These are phyloP conservation scores for Propithecus deckenii DNA, from an alignment of 2,797 vertebrate species.

Conservation along the genomic window DNA sequence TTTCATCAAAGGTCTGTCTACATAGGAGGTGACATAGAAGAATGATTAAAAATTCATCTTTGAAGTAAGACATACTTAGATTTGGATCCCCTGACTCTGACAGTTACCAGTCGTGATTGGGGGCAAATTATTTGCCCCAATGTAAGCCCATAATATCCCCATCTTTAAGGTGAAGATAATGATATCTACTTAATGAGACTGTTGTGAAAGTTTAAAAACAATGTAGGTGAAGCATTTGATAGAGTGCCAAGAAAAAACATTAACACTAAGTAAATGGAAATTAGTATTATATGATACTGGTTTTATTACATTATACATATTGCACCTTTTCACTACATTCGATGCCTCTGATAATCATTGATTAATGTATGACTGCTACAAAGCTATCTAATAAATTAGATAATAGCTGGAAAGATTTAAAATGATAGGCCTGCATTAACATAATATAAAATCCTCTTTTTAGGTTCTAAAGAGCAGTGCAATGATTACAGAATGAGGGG, in stretches of 20 bases:
- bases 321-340: neutral
- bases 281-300: neutral
- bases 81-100: neutral
- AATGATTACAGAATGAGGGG: neutral
- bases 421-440: neutral
- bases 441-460: neutral
- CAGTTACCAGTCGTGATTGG: neutral
- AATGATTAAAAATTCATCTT: neutral
- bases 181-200: neutral
- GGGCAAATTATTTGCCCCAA: neutral
- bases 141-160: neutral
- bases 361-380: neutral
- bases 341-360: constrained; percentile 5
- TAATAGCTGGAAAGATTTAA: neutral
- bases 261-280: neutral
- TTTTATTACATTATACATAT: neutral
- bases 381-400: neutral
- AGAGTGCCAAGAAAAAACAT: neutral
- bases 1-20: neutral
- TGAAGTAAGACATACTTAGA: neutral
- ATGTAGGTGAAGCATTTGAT: neutral
- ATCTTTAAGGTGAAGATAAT: neutral
- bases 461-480: neutral
- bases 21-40: neutral
- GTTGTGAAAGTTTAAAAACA: neutral